Evolutionary conservation across 2,888 invertebrate species (phyloP).

Genomic region (Ophion ventricosus): DNA sequence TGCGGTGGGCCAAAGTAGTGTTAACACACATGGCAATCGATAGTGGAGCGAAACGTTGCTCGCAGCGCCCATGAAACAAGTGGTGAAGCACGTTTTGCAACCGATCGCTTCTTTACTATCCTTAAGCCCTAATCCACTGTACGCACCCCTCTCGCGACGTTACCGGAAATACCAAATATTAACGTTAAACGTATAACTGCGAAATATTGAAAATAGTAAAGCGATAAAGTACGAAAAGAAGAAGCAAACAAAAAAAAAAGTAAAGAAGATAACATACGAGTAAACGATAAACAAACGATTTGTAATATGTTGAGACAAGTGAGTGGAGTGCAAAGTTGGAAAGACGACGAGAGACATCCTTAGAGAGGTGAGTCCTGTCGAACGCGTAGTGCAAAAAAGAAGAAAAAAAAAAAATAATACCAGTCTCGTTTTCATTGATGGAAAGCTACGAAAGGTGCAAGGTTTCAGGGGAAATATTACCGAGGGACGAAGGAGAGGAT

Average conservation of each 20-base stretch:
- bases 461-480: too few relatives aligned
- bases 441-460: not conserved
- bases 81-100: conserved; percentile 75
- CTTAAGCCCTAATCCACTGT: conserved; percentile 60
- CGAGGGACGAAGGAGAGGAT: too few relatives aligned
- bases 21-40: conserved; percentile 77
- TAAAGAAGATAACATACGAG: not conserved
- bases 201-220: not conserved
- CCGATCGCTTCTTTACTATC: conserved; percentile 39
- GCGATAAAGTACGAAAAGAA: not conserved
- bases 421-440: not conserved
- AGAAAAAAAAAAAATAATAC: conserved; percentile 2
- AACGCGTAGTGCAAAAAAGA: not conserved
- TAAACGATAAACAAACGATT: too few relatives aligned
- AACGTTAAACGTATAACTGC: not conserved
- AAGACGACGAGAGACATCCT: conserved; percentile 66
- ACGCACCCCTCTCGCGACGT: conserved; percentile 67
- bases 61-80: conserved; percentile 81
- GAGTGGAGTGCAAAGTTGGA: conserved; percentile 65
- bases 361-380: conserved; percentile 68
- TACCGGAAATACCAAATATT: too few relatives aligned
- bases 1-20: conserved; percentile 42
- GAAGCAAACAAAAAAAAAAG: not conserved
- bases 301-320: conserved; percentile 67
- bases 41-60: conserved; percentile 78